phyloP scores from a whole-genome alignment of 2,113 vertebrate species.

The Polyodon spathula region DNA sequence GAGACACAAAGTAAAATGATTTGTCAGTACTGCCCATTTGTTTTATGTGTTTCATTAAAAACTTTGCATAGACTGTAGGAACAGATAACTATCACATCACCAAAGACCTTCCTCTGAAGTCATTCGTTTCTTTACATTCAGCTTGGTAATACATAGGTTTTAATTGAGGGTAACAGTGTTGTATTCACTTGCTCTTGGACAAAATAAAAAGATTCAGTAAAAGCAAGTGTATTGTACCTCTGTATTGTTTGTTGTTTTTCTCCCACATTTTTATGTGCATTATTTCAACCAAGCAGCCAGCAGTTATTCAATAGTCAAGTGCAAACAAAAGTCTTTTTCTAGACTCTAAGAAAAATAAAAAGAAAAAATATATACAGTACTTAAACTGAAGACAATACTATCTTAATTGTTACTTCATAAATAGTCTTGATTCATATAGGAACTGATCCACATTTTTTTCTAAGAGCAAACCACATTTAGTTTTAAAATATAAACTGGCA shows the following conservation, averaged over 20 bases:
- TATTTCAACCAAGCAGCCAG: slow-evolving; percentile 15
- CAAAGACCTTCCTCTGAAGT: slow-evolving; percentile 46
- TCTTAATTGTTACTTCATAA: no score
- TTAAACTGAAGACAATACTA: no score
- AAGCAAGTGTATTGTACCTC: neutral
- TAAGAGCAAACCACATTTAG: no score
- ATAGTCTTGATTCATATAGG: no score
- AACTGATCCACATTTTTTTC: no score
- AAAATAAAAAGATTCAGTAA: slow-evolving; percentile 32
- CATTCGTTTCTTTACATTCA: slow-evolving; percentile 50
- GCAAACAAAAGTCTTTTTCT: no score
- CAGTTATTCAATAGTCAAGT: no score
- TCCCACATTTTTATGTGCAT: slow-evolving; percentile 33
- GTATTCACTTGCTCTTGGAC: slow-evolving; percentile 58
- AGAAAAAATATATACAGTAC: no score
- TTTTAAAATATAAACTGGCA: no score
- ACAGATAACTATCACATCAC: slow-evolving; percentile 57
- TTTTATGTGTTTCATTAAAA: slow-evolving; percentile 68
- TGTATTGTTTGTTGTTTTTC: slow-evolving; percentile 15
- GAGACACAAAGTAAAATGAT: slow-evolving; percentile 78
- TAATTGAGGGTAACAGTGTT: slow-evolving; percentile 62
- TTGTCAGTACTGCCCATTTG: slow-evolving; percentile 69
- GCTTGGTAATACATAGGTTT: slow-evolving; percentile 60
- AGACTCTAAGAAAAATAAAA: no score
- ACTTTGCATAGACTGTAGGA: slow-evolving; percentile 47